Conservation (phyloP, 2,113 vertebrate species). For the Atrichornis clamosus region DNA sequence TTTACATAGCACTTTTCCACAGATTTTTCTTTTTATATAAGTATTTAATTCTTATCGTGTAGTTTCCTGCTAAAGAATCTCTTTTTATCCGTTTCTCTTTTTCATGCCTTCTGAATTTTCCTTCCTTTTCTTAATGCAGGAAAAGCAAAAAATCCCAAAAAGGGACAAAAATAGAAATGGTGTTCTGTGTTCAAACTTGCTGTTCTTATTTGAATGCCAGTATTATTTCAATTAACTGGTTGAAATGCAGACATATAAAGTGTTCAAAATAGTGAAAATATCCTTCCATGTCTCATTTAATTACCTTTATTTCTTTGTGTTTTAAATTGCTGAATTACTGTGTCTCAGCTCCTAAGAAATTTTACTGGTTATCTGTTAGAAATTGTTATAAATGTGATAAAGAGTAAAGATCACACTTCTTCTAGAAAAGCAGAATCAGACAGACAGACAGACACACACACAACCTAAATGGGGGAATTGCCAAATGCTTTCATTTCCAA, state of each 20-base stretch:
- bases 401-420: neutral
- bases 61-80: neutral
- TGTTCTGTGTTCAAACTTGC: neutral
- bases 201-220: neutral
- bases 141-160: neutral
- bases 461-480: neutral
- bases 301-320: neutral
- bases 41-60: neutral
- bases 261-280: neutral
- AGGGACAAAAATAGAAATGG: rapidly evolving
- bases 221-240: neutral
- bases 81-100: neutral
- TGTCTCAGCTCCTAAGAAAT: neutral
- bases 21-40: neutral
- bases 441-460: rapidly evolving
- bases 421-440: neutral
- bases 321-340: neutral
- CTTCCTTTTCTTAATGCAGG: neutral
- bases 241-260: neutral
- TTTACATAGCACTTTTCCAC: neutral
- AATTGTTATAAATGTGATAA: neutral
- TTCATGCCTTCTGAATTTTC: neutral
- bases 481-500: neutral
- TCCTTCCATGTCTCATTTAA: neutral
- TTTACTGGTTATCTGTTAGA: neutral